phyloP scores from a whole-genome alignment of 2,888 invertebrate genomes.

The Tupiocoris notatus region DNA sequence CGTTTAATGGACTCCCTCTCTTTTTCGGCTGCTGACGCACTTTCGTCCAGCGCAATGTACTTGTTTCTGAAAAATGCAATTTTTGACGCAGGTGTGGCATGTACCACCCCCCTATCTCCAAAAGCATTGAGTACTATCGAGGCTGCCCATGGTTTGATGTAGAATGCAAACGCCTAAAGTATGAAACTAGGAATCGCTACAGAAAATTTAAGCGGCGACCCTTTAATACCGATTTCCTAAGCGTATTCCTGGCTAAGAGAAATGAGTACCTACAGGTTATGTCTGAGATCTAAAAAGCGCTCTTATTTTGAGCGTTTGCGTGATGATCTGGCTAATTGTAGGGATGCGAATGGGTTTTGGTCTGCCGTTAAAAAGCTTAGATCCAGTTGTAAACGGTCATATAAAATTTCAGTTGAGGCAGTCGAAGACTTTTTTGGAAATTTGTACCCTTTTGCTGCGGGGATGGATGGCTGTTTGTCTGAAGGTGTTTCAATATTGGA shows the following conservation, averaged over 20 bases:
- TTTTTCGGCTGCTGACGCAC: neutral
- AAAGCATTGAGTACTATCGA: neutral
- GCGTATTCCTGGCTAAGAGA: neutral
- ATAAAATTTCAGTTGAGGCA: neutral
- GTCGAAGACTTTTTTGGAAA: neutral
- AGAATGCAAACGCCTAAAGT: neutral
- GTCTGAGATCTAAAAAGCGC: neutral
- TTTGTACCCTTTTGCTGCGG: neutral
- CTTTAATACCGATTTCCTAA: neutral
- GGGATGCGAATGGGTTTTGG: constrained; percentile 1
- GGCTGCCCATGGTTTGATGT: neutral
- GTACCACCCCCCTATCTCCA: neutral
- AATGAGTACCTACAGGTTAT: neutral
- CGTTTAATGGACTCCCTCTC: neutral
- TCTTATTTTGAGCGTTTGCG: neutral
- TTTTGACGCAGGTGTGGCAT: neutral
- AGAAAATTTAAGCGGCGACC: neutral
- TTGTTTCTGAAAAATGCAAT: neutral
- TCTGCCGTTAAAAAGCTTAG: neutral
- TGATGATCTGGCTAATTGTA: neutral
- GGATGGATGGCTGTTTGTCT: neutral
- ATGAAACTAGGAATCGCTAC: neutral
- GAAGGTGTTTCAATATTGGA: neutral
- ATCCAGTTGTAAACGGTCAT: neutral
- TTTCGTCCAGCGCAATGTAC: neutral